These are phyloP conservation scores for Ascaphus truei DNA, from an alignment of 2,113 vertebrate genomes.

Conservation along the genomic window DNA sequence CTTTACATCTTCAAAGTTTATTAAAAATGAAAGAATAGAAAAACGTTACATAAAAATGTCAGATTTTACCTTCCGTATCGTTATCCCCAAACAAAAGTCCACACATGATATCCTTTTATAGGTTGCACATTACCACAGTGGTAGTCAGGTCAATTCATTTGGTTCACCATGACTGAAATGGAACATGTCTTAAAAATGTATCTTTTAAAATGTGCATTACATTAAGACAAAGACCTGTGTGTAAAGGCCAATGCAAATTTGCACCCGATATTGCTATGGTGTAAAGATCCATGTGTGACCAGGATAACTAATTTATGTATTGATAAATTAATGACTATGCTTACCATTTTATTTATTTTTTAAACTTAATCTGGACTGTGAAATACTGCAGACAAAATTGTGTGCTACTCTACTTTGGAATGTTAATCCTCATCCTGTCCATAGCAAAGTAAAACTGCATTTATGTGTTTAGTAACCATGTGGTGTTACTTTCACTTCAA, in stretches of 20 bases:
- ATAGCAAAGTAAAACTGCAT: conserved; percentile 27
- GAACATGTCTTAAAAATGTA: conserved; percentile 53
- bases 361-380: conserved; percentile 51
- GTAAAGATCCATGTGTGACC: conserved; percentile 56
- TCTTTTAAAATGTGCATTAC: conserved; percentile 51
- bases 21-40: conserved; percentile 97
- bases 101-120: conserved; percentile 65
- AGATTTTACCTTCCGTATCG: conserved; percentile 69
- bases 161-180: conserved; percentile 50
- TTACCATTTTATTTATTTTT: too few species aligned
- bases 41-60: conserved; percentile 97
- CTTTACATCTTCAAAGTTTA: conserved; percentile 92
- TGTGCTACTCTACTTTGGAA: conserved; percentile 55
- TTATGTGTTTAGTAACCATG: conserved; percentile 35
- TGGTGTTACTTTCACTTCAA: conserved; percentile 38
- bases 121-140: conserved; percentile 58
- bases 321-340: conserved; percentile 58
- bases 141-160: conserved; percentile 64
- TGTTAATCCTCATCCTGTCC: conserved; percentile 49
- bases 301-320: conserved; percentile 62
- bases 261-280: conserved; percentile 65
- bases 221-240: conserved; percentile 38
- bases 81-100: conserved; percentile 64
- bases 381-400: conserved; percentile 51
- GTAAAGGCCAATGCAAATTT: conserved; percentile 44